Evolutionary conservation across 2,113 vertebrate species (phyloP).

Genomic region (Bos javanicus): DNA sequence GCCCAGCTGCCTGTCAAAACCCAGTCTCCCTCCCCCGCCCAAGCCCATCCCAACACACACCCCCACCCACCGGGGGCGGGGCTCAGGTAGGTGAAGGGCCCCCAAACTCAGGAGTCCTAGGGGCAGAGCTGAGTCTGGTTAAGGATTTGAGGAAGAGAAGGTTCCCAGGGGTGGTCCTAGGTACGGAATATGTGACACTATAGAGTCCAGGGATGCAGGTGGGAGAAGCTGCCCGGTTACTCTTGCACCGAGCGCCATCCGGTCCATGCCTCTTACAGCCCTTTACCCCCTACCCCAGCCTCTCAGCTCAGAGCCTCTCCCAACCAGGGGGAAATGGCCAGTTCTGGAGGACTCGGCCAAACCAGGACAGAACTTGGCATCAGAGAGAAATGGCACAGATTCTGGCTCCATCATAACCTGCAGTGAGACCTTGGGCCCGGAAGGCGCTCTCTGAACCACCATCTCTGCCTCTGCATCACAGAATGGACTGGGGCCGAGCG

Average conservation of each 20-base stretch:
- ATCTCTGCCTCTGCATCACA: background rate
- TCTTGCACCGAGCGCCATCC: fast-evolving
- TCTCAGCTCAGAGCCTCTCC: background rate
- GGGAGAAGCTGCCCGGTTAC: fast-evolving
- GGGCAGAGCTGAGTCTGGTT: background rate
- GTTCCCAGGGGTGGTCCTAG: background rate
- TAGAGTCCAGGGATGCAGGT: background rate
- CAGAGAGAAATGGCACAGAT: background rate
- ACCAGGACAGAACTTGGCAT: background rate
- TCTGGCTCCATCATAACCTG: background rate
- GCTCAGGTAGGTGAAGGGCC: slow-evolving; percentile 31
- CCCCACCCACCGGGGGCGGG: fast-evolving
- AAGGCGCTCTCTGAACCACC: background rate
- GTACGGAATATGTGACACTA: background rate
- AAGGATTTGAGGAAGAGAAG: background rate
- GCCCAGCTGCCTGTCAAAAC: slow-evolving; percentile 43
- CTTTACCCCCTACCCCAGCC: background rate
- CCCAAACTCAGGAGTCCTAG: background rate
- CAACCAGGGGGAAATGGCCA: background rate
- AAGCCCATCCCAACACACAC: background rate
- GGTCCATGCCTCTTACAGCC: background rate
- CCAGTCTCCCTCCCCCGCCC: background rate
- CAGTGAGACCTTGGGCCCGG: background rate
- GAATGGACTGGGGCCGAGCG: background rate
- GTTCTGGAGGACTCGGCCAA: background rate